A percentile compares a stretch with the other conserved stretches of the same genome.
These are phyloP conservation scores for Sternarchorhynchus goeldii DNA, from an alignment of 2,797 vertebrate species.

Conservation along the genomic window DNA sequence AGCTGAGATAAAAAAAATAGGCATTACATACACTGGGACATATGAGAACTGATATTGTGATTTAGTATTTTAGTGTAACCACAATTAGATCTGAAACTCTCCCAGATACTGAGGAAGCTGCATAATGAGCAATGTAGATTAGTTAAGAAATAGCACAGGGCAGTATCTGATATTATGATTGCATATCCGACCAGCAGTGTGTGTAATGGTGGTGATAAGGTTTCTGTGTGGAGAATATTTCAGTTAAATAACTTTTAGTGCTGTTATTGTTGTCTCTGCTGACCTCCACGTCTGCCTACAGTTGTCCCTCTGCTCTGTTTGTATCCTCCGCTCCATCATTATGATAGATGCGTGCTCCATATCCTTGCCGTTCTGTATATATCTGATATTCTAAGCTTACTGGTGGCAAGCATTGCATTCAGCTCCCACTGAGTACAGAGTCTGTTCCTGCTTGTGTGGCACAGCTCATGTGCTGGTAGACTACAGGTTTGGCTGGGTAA, in stretches of 20 bases:
- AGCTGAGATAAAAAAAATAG: not conserved
- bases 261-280: slow-evolving; percentile 55
- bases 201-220: slow-evolving; percentile 57
- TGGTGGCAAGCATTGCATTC: not conserved
- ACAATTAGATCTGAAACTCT: too few species aligned
- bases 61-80: too few species aligned
- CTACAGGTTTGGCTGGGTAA: slow-evolving; percentile 3
- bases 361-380: slow-evolving; percentile 40
- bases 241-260: slow-evolving; percentile 60
- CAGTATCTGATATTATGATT: slow-evolving; percentile 16
- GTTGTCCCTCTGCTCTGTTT: slow-evolving; percentile 18
- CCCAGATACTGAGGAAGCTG: too few species aligned
- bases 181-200: slow-evolving; percentile 29
- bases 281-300: slow-evolving; percentile 41
- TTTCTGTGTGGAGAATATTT: slow-evolving; percentile 60
- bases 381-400: not conserved
- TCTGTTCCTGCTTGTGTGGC: not conserved
- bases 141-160: not conserved
- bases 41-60: not conserved
- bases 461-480: slow-evolving; percentile 9
- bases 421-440: not conserved
- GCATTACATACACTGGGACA: not conserved
- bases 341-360: slow-evolving; percentile 55
- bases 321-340: slow-evolving; percentile 48
- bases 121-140: not conserved